These are phyloP conservation scores for Agrochola litura DNA, from an alignment of 2,888 invertebrate species.

Conservation along the genomic window DNA sequence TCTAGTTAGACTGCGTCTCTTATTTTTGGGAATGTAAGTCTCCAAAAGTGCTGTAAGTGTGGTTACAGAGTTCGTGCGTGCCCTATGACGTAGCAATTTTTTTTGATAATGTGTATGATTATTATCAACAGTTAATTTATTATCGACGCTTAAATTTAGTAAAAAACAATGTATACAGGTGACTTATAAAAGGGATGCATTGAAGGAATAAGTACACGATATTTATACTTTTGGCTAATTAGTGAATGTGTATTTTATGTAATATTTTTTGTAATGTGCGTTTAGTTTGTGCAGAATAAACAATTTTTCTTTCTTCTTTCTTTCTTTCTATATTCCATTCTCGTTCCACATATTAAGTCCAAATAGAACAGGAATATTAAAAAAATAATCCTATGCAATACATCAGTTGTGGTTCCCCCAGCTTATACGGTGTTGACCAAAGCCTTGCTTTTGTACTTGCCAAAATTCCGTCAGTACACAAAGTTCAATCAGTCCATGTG, in stretches of 20 bases:
- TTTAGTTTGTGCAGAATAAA: no score
- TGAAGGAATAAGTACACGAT: no score
- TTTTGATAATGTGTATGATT: neutral
- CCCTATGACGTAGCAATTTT: neutral
- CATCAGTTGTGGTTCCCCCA: neutral
- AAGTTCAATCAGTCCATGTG: neutral
- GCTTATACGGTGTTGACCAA: neutral
- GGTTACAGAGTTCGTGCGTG: neutral
- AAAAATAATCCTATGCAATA: neutral
- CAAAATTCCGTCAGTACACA: neutral
- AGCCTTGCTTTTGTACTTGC: neutral
- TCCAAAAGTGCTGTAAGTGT: neutral
- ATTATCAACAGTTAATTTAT: neutral
- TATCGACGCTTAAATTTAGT: neutral
- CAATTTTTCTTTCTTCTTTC: no score
- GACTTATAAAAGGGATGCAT: neutral
- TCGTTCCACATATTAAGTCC: neutral
- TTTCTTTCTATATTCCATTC: neutral
- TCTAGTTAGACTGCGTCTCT: neutral
- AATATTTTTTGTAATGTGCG: no score
- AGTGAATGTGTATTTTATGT: no score
- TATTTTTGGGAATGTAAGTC: neutral
- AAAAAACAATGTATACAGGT: constrained; percentile 5
- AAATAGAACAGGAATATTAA: neutral
- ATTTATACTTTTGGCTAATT: no score